Evolutionary conservation across 2,888 invertebrate genomes (phyloP), one percentile per base, ranked within the genome.

Genomic region (Malthinus seriepunctatus): DNA sequence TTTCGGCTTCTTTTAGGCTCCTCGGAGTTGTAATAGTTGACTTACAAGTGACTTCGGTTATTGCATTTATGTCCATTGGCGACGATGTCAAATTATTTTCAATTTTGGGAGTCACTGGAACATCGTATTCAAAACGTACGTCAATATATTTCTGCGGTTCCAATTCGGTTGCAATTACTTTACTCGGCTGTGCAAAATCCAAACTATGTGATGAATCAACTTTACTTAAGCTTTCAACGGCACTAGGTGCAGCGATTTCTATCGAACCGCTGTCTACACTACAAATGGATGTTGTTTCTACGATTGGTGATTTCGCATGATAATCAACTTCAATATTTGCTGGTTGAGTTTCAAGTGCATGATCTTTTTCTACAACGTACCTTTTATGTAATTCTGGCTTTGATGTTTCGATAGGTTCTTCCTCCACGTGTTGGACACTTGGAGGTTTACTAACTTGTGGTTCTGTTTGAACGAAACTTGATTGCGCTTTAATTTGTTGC

Each of bases 291-390:
- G 57, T 46, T 49, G 52, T 46, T 44, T 56, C 56, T 65, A 53
- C 61, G 66, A 52, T 57, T 56, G 60, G 65, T 34, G 32, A 50
- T 57, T 45, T 46, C 56, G 63, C 68, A 23, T 5, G 23, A 66
- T 66, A 63, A 67, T 68, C 39, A 54, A 68, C 57, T 64, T 62
- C 63, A 64, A 63, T 51, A 51, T 59, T 72, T 73, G 73, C 72
- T 61, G 62, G 58, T 64, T 68, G 69, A 66, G 69, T 67, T 63
- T 70, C 65, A 63, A 56, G 73, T 71, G 73, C 73, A 53, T 72
- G 69, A 63, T 60, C 62, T 69, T 67, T 68, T 61, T 73, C 71
- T 73, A 73, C 64, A 60, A 76, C 78, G 67, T 78, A 78, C 78
- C 78, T 78, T 70, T 66, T 10, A 15, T 23, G 3, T 23, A 23